Evolutionary conservation across 2,797 vertebrate genomes (phyloP).

Genomic region (Xenops minutus): DNA sequence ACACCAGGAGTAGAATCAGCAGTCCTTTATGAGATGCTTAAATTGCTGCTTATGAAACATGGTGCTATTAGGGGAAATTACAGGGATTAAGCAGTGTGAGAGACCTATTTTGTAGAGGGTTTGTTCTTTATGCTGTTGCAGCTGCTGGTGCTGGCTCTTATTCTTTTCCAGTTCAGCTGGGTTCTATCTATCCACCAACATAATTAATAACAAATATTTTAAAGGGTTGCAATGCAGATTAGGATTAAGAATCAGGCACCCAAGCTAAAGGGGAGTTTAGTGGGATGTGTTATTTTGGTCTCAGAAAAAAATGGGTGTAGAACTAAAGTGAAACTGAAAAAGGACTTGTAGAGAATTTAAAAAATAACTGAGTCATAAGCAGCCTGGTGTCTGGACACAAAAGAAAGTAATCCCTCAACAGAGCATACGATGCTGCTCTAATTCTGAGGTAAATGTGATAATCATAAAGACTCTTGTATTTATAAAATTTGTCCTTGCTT

Average conservation of each 20-base stretch:
- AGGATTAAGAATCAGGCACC: background rate
- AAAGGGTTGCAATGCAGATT: background rate
- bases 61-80: background rate
- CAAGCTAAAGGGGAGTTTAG: background rate
- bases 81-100: background rate
- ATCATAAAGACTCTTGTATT: background rate
- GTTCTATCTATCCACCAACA: background rate
- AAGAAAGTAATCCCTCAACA: background rate
- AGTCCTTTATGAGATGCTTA: background rate
- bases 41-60: background rate
- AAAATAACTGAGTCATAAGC: background rate
- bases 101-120: background rate
- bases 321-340: background rate
- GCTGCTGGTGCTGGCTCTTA: background rate
- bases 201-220: background rate
- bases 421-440: background rate
- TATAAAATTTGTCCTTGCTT: background rate
- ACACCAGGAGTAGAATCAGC: background rate
- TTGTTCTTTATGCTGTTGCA: background rate
- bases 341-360: background rate
- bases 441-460: background rate
- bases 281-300: background rate
- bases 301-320: background rate
- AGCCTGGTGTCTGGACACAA: background rate
- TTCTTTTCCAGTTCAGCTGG: background rate